Base-by-base conservation (phyloP, 2,888 invertebrate genomes). In the Epinotia bilunana region DNA sequence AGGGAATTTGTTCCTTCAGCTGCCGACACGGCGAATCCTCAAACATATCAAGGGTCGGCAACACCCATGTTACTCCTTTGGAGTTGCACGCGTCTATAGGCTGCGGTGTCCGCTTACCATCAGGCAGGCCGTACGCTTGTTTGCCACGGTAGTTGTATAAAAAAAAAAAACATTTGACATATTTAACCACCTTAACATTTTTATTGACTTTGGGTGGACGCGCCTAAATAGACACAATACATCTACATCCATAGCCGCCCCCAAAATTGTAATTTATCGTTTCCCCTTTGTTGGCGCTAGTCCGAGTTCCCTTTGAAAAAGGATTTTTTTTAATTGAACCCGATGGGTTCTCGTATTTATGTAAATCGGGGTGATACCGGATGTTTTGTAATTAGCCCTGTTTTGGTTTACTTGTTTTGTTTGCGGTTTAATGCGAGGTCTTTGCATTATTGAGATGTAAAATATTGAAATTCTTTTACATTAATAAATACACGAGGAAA, bases 251-350 rank as follows among this genome's bases (percentile, higher is more conserved):
- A 18, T 3, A 39, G 16, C 20, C 49, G 68, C 49, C 58, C 64
- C 43, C 39, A 60, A 74, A 76, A 76, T 76, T 76, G 76, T 76
- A 74, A 76, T 76, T 76, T 76, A 76, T 74, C 55, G 65, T 60
- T 70, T 20, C 12, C 64, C 76, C 70, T 67, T 73, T 61, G 70
- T 65, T 65, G 39, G 39, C 39, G 33, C 61, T 60, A 43, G 68
- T 62, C 61, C 58, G 23, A 67, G 33, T 63, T 64, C 68, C 39
- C 39, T 64, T 64, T 69, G 43, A 70, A 68, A 46, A 57, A 64
- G 71, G 70, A 18, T 65, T 72, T 75, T 71, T 75, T 75, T 75
- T 72, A 72, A 75, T 72, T 75, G 67, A 72, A 60, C 72, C 57
- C 43, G 71, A 67, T 67, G 71, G 70, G 49, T 53, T 64, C 33